These are phyloP conservation scores for Clepsis dumicolana DNA, from an alignment of 2,888 invertebrate species.

Conservation along the genomic window DNA sequence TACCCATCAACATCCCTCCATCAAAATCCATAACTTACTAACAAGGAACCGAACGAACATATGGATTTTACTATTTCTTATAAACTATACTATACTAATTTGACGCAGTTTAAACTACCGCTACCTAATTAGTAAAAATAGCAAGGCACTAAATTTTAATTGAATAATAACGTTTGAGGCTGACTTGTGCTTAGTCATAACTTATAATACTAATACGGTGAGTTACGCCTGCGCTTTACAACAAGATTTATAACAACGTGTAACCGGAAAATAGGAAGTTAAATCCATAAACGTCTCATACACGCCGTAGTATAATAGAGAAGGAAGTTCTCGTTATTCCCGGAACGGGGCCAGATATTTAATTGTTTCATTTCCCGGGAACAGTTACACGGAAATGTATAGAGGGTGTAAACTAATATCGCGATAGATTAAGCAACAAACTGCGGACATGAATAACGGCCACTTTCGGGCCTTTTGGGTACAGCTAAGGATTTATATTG, in stretches of 20 bases:
- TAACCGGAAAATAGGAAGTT: neutral
- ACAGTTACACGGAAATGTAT: conserved; percentile 31
- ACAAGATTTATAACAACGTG: neutral
- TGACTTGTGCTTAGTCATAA: too few species aligned
- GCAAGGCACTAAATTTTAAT: too few species aligned
- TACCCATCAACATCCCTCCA: too few species aligned
- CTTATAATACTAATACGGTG: too few species aligned
- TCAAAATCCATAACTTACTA: too few species aligned
- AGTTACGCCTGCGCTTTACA: neutral
- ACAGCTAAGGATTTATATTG: neutral
- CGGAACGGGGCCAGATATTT: conserved; percentile 28
- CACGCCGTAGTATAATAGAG: conserved; percentile 17
- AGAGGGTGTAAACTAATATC: conserved; percentile 26
- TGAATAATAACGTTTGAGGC: too few species aligned
- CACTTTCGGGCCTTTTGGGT: conserved; percentile 6
- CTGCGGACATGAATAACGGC: conserved; percentile 37
- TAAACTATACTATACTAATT: too few species aligned
- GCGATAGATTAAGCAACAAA: conserved; percentile 40
- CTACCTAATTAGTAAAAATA: too few species aligned
- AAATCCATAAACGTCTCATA: neutral
- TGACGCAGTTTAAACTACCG: too few species aligned
- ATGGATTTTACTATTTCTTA: too few species aligned
- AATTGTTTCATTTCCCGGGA: conserved; percentile 43
- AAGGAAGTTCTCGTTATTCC: conserved; percentile 27
- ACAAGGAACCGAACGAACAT: too few species aligned